Evolutionary conservation across 1,140 invertebrate genomes (phyloP).

Genomic region (Drosophila albomicans): DNA sequence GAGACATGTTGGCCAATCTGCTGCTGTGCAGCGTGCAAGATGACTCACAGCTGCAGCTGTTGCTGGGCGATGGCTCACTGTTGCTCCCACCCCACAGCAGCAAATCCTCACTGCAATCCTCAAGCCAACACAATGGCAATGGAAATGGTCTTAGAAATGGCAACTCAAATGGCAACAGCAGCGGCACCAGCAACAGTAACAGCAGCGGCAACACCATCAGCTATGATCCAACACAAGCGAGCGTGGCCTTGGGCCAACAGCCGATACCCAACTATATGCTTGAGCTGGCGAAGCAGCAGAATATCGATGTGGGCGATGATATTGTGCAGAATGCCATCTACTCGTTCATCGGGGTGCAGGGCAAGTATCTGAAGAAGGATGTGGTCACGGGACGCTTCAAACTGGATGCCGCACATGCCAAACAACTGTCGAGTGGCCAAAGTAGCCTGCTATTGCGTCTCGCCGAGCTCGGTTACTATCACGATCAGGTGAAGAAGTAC

Average conservation of each 20-base stretch:
- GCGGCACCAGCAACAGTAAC: no score
- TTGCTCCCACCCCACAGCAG: not conserved
- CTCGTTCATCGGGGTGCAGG: conserved; percentile 93
- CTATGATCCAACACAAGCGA: conserved; percentile 39
- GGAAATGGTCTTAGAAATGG: no score
- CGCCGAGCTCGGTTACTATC: conserved; percentile 92
- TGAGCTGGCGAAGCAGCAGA: not conserved
- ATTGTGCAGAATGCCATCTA: conserved; percentile 92
- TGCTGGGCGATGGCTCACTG: not conserved
- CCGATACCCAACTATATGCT: conserved; percentile 30
- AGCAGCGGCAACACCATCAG: not conserved
- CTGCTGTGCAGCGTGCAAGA: conserved; percentile 28
- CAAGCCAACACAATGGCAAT: conserved; percentile 5
- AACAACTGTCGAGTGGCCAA: conserved; percentile 84
- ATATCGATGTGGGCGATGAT: conserved; percentile 73
- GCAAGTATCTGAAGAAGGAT: conserved; percentile 90
- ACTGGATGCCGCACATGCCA: conserved; percentile 87
- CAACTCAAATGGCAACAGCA: no score
- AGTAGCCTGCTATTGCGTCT: conserved; percentile 89
- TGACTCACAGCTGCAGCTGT: not conserved
- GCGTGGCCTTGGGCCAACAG: not conserved
- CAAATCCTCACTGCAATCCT: conserved; percentile 3
- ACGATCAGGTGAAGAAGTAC: conserved; percentile 91
- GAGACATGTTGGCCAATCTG: conserved; percentile 40
- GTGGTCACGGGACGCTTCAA: conserved; percentile 88